Evolutionary conservation across 2,888 invertebrate genomes (phyloP).

Genomic region (Agrenia bidenticulata): DNA sequence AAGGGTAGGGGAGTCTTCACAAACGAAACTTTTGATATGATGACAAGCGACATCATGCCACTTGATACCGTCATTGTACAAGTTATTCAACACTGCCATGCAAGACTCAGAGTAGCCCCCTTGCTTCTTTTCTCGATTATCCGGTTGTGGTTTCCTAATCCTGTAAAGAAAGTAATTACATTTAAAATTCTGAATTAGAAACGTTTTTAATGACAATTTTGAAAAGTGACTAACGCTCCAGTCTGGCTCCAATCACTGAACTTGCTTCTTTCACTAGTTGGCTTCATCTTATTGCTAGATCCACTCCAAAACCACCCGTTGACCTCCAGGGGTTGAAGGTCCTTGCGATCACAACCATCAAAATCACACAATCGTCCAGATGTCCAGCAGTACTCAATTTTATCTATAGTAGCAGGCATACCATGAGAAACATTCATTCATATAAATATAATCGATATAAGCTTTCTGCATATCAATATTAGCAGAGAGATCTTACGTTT

Average conservation of each 20-base stretch:
- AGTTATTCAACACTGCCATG: slow-evolving; percentile 82
- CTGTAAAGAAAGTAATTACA: slow-evolving; percentile 17
- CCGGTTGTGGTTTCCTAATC: slow-evolving; percentile 81
- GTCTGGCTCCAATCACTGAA: slow-evolving; percentile 65
- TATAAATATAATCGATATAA: too few species aligned
- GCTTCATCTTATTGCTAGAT: slow-evolving; percentile 79
- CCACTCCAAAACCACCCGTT: slow-evolving; percentile 93
- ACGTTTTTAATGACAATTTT: not conserved
- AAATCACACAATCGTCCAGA: slow-evolving; percentile 89
- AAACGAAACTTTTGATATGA: slow-evolving; percentile 84
- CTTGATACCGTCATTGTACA: slow-evolving; percentile 87
- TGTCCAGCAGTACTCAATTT: slow-evolving; percentile 76
- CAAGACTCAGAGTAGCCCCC: slow-evolving; percentile 77
- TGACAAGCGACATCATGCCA: slow-evolving; percentile 94
- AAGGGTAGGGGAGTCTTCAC: slow-evolving; percentile 86
- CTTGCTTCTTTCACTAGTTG: slow-evolving; percentile 64
- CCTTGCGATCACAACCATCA: slow-evolving; percentile 81
- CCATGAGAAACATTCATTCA: too few species aligned
- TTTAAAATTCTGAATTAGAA: not conserved
- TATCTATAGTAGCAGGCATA: too few species aligned
- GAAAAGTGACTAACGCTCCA: slow-evolving; percentile 62
- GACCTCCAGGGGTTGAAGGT: slow-evolving; percentile 78
- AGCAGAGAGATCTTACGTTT: slow-evolving; percentile 64
- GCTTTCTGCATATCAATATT: too few species aligned
- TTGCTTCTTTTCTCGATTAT: slow-evolving; percentile 70